A percentile compares a stretch with the other conserved stretches of the same genome.
phyloP scores from a whole-genome alignment of 2,113 vertebrate genomes.

The Brevimyrus niger region DNA sequence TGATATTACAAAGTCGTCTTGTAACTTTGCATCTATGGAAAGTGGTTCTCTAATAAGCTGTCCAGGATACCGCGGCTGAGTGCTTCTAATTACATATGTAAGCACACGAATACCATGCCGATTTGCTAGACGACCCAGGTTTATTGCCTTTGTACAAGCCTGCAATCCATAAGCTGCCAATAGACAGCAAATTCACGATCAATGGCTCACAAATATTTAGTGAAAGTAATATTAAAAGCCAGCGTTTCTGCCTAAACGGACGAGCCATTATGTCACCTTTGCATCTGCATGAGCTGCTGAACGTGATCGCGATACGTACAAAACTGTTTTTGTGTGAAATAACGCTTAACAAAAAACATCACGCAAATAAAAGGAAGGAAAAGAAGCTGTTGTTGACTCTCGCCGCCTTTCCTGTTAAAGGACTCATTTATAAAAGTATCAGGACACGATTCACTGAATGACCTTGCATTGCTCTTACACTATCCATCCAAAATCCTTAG shows the following conservation, averaged over 20 bases:
- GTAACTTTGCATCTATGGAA: neutral
- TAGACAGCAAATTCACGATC: neutral
- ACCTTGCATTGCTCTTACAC: constrained; percentile 5
- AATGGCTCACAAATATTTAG: neutral
- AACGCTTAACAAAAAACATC: neutral
- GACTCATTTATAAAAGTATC: neutral
- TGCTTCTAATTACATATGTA: neutral
- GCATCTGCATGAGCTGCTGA: neutral
- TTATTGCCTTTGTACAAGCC: neutral
- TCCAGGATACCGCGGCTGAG: neutral
- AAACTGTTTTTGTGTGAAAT: neutral
- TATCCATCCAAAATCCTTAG: neutral
- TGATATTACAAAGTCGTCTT: neutral
- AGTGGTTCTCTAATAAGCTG: neutral
- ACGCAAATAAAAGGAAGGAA: neutral
- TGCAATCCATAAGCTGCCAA: neutral
- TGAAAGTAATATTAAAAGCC: neutral
- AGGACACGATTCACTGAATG: constrained; percentile 4
- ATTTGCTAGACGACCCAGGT: neutral
- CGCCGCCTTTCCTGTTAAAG: neutral
- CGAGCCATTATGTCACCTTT: neutral
- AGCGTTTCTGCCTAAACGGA: neutral
- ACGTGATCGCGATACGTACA: neutral
- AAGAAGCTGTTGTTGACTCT: neutral
- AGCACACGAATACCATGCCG: neutral